Conservation (phyloP, 2,888 invertebrate genomes). For the Augiades crinisus region DNA sequence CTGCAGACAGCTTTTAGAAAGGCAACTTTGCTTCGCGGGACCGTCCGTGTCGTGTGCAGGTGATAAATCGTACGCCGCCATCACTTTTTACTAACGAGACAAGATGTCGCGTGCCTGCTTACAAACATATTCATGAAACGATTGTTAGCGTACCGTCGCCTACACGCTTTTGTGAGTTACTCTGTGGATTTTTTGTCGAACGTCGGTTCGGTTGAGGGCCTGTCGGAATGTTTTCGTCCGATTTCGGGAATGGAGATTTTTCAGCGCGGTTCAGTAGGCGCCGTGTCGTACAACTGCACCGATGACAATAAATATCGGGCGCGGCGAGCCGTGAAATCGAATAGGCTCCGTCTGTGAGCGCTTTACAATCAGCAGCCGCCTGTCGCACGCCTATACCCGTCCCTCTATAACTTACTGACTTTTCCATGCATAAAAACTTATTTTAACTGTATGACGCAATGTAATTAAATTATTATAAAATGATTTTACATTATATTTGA, state of each 20-base stretch:
- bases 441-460: slow-evolving; percentile 39
- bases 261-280: slow-evolving; percentile 77
- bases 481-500: background rate
- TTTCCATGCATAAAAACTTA: slow-evolving; percentile 65
- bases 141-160: slow-evolving; percentile 52
- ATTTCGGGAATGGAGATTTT: slow-evolving; percentile 74
- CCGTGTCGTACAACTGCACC: slow-evolving; percentile 79
- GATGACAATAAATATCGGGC: slow-evolving; percentile 80
- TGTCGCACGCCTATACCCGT: slow-evolving; percentile 62
- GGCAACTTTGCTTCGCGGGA: slow-evolving; percentile 51
- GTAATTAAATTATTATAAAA: background rate
- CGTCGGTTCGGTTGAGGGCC: slow-evolving; percentile 50
- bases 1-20: slow-evolving; percentile 53
- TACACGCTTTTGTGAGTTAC: slow-evolving; percentile 45
- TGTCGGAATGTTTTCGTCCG: slow-evolving; percentile 70
- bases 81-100: slow-evolving; percentile 79
- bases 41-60: slow-evolving; percentile 62
- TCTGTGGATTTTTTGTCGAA: slow-evolving; percentile 47
- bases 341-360: slow-evolving; percentile 80
- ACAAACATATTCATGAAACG: slow-evolving; percentile 65
- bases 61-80: slow-evolving; percentile 72
- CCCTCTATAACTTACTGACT: slow-evolving; percentile 66
- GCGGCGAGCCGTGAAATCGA: slow-evolving; percentile 81
- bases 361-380: slow-evolving; percentile 79
- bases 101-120: slow-evolving; percentile 64